A percentile compares a stretch with the other conserved stretches of the same genome.
Conservation (phyloP, 2,888 invertebrate species). For the Incurvaria masculella region DNA sequence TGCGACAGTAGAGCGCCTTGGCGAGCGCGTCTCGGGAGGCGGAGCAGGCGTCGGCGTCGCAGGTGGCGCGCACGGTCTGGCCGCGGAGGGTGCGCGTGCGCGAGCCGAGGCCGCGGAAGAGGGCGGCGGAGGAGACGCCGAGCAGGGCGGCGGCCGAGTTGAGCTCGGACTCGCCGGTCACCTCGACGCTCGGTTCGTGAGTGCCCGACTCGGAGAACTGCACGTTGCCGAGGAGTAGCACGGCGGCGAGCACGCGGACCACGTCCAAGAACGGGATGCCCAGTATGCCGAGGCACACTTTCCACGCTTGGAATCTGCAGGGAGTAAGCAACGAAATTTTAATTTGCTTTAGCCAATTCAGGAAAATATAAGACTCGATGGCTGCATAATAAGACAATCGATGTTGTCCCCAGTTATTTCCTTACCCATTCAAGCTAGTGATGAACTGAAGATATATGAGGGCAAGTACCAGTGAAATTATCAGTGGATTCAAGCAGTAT, state of each 20-base stretch:
- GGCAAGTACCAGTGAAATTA: no score
- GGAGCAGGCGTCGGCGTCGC: conserved; percentile 84
- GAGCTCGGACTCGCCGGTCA: conserved; percentile 78
- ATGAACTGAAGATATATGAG: no score
- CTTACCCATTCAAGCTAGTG: no score
- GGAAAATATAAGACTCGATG: no score
- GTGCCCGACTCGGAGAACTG: conserved; percentile 76
- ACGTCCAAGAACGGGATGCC: conserved; percentile 95
- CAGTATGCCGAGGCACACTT: conserved; percentile 82
- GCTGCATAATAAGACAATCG: no score
- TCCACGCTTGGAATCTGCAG: conserved; percentile 84
- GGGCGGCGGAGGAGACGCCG: conserved; percentile 65
- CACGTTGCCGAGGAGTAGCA: conserved; percentile 88
- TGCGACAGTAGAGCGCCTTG: conserved; percentile 90
- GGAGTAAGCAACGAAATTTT: conserved; percentile 1
- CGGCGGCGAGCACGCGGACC: conserved; percentile 86
- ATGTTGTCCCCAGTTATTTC: no score
- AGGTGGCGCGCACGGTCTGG: conserved; percentile 75
- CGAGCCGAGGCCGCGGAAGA: conserved; percentile 80
- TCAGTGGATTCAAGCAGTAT: no score
- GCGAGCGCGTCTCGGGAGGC: conserved; percentile 87
- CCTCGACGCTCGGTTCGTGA: conserved; percentile 66
- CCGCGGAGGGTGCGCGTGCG: conserved; percentile 77
- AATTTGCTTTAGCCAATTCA: background rate
- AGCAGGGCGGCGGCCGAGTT: conserved; percentile 83